Evolutionary conservation across 1,140 invertebrate genomes (phyloP), one percentile per base, ranked within the genome.

Genomic region (Atopsyche davidsoni): DNA sequence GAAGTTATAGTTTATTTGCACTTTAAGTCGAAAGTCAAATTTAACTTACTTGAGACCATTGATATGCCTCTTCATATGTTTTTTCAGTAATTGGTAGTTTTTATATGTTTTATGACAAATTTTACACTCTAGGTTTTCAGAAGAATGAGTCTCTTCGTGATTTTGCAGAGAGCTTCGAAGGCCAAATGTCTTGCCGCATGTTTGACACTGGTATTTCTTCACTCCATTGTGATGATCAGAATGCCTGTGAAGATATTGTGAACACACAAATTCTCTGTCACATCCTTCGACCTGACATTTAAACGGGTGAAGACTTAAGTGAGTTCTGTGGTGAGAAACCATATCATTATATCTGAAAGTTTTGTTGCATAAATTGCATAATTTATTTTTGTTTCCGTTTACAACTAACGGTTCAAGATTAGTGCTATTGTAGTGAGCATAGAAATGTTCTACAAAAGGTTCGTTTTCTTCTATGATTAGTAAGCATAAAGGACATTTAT

Each of bases 391-490:
- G 32, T 57, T 57, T 3, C 55, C 49, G 21, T 52, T 44, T 7
- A 57, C 50, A n/a, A 57, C 48, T 10, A 57, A 22, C 4, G 55
- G 55, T 1, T 45, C 52, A 16, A 57, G 47, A 18, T 45, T 40
- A 17, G 21, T 38, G 21, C 16, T 16, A 7, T 44, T 48, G 25
- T 57, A 57, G 41, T 57, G 55, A 0, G 55, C 44, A 34, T 57
- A 41, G 16, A 52, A 57, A 46, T 57, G 55, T 9, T 67, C 63
- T 53, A 60, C 55, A 38, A 71, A 60, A 22, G 59, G 53, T 54
- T 62, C 57, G 46, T 66, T 65, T 53, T 64, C 51, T 24, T 60
- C 46, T 17, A 69, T 38, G 55, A 64, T 69, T 60, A 69, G 62
- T 64, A 60, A 43, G 59, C 63, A 55, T 48, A 61, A 41, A 10